phyloP scores from a whole-genome alignment of 2,113 vertebrate genomes.

The Callocephalon fimbriatum region DNA sequence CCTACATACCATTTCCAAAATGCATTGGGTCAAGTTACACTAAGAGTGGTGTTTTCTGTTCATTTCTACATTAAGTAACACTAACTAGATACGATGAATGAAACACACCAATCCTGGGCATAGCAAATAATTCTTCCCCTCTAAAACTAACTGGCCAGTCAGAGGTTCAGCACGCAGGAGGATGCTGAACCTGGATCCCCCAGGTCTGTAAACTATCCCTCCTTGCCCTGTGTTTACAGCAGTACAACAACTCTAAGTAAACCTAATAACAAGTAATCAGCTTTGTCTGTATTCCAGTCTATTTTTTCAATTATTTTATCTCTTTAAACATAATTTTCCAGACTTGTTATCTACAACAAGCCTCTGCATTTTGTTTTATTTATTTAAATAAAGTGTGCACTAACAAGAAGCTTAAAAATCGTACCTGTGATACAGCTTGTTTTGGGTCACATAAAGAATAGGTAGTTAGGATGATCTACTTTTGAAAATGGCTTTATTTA shows the following conservation, averaged over 20 bases:
- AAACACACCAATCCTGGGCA: neutral
- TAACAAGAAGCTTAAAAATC: neutral
- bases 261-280: neutral
- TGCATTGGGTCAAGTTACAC: too few relatives aligned
- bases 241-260: neutral
- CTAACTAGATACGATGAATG: neutral
- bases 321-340: neutral
- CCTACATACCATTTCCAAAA: neutral
- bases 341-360: neutral
- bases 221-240: neutral
- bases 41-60: accelerated
- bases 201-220: accelerated
- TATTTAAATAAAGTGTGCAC: neutral
- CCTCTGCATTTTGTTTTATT: neutral
- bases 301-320: neutral
- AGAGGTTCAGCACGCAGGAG: neutral
- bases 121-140: neutral
- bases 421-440: neutral
- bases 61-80: neutral
- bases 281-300: neutral
- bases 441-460: neutral
- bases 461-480: neutral
- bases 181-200: neutral
- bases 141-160: neutral
- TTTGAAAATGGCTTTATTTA: neutral